These are phyloP conservation scores for Hyles euphorbiae DNA, from an alignment of 1,140 invertebrate species.

Conservation along the genomic window DNA sequence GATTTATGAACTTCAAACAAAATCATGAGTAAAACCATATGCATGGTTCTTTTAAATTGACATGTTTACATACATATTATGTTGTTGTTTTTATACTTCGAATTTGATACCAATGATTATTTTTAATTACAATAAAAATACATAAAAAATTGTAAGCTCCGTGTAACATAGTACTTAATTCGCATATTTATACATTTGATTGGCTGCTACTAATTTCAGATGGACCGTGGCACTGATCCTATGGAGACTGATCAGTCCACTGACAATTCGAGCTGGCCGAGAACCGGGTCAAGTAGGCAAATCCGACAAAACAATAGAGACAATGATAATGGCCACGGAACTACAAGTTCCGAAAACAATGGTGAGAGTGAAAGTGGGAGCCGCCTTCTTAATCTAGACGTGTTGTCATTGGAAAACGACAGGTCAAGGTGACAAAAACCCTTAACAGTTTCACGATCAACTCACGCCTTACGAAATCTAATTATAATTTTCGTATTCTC, in stretches of 20 bases:
- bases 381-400: conserved; percentile 55
- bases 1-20: too few relatives aligned
- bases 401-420: conserved; percentile 48
- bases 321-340: too few relatives aligned
- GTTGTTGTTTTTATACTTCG: too few relatives aligned
- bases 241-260: conserved; percentile 76
- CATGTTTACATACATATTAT: too few relatives aligned
- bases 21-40: too few relatives aligned
- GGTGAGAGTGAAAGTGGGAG: conserved; percentile 42
- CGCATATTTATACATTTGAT: conserved; percentile 1
- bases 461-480: background rate
- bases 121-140: too few relatives aligned
- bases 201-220: conserved; percentile 51
- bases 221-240: conserved; percentile 81
- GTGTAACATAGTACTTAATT: background rate
- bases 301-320: too few relatives aligned
- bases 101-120: too few relatives aligned
- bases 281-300: background rate
- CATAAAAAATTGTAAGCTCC: too few relatives aligned
- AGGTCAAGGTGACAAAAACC: conserved; percentile 32
- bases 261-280: conserved; percentile 29
- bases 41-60: too few relatives aligned
- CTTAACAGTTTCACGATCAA: too few relatives aligned
- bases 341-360: background rate
- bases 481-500: background rate